Percentiles rank a stretch among this genome's conserved stretches.
phyloP scores from a whole-genome alignment of 2,113 vertebrate genomes.

The Muntiacus muntjak region DNA sequence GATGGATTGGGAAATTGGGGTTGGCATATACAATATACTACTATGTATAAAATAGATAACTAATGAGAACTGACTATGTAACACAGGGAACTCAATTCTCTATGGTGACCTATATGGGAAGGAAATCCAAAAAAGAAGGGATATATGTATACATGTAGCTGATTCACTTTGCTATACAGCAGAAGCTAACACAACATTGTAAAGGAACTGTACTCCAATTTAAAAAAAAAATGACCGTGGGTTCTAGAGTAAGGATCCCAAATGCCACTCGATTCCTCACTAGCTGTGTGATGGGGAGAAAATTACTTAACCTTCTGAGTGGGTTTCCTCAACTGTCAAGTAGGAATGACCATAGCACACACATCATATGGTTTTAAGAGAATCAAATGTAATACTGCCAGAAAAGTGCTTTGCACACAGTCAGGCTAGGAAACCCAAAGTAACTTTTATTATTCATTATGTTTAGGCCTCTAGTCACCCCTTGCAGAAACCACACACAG shows the following conservation, averaged over 20 bases:
- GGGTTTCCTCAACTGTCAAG: background rate
- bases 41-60: background rate
- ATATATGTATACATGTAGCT: background rate
- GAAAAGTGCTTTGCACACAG: background rate
- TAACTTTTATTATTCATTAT: background rate
- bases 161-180: background rate
- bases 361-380: background rate
- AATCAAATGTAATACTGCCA: background rate
- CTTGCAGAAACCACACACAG: background rate
- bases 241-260: background rate
- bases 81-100: background rate
- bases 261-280: background rate
- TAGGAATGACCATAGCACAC: background rate
- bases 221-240: background rate
- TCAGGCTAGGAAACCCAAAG: background rate
- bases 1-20: background rate
- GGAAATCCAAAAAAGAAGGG: background rate
- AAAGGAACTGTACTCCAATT: background rate
- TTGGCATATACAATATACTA: background rate
- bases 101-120: background rate
- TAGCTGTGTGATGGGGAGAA: background rate
- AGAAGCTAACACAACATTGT: background rate
- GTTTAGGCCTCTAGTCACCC: background rate
- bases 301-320: background rate
- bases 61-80: background rate